Percentiles rank a stretch among this genome's conserved stretches.
These are phyloP conservation scores for Manis crassicaudata DNA, from an alignment of 2,797 vertebrate species.

Conservation along the genomic window DNA sequence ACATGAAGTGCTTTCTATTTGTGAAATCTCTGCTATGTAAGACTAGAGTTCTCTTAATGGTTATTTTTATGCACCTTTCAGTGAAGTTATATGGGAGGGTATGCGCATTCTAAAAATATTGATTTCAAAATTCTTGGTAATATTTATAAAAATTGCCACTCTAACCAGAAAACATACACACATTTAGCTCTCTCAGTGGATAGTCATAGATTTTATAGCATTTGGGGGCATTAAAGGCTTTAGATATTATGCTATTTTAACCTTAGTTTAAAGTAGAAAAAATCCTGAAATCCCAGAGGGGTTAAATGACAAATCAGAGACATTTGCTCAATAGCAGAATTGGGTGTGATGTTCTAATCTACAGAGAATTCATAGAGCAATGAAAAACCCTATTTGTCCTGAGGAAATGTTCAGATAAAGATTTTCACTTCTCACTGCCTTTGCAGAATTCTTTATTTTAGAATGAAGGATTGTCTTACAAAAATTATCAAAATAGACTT, in stretches of 20 bases:
- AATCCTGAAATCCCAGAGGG: not conserved
- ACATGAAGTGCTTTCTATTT: not conserved
- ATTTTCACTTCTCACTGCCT: not conserved
- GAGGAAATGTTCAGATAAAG: constrained; percentile 13
- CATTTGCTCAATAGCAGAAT: not conserved
- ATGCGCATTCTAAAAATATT: not conserved
- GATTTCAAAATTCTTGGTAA: not conserved
- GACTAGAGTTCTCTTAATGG: not conserved
- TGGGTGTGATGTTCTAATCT: not conserved
- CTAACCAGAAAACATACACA: not conserved
- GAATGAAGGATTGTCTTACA: not conserved
- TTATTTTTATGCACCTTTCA: not conserved
- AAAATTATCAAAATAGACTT: not conserved
- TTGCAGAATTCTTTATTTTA: not conserved
- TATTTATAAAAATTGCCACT: constrained; percentile 27
- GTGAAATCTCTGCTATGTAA: not conserved
- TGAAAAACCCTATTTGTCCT: not conserved
- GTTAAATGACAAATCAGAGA: not conserved
- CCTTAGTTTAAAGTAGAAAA: not conserved
- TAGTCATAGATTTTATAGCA: not conserved
- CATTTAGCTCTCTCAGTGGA: not conserved
- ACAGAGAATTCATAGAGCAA: not conserved
- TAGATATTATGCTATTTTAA: not conserved
- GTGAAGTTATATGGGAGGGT: not conserved
- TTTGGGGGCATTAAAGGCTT: not conserved